These are phyloP conservation scores for Miniopterus natalensis DNA, from an alignment of 2,113 vertebrate species.

Conservation along the genomic window DNA sequence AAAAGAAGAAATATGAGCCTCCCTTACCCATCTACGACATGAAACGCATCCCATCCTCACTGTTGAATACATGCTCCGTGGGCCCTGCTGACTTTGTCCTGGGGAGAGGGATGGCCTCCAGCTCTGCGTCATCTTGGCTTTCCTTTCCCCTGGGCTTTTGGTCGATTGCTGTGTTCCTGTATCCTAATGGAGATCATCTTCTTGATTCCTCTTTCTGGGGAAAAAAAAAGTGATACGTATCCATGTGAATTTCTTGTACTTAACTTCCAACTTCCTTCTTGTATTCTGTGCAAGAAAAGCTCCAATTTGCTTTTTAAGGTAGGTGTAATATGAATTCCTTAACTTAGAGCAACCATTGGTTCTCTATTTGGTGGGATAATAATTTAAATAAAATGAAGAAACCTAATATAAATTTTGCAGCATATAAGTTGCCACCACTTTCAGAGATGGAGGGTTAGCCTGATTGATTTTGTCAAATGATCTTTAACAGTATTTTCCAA, in stretches of 20 bases:
- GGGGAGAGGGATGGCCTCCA: background rate
- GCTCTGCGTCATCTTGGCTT: background rate
- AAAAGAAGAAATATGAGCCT: background rate
- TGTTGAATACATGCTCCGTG: background rate
- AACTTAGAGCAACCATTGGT: background rate
- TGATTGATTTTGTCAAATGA: conserved; percentile 33
- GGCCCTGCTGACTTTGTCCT: background rate
- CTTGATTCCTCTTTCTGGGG: conserved; percentile 53
- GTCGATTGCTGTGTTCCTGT: background rate
- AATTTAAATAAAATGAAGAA: conserved; percentile 13
- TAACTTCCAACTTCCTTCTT: background rate
- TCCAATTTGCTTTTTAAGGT: background rate
- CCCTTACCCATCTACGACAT: background rate
- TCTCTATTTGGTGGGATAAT: conserved; percentile 21
- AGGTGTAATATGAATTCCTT: conserved; percentile 4
- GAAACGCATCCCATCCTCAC: background rate
- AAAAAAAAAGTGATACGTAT: background rate
- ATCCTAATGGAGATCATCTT: background rate
- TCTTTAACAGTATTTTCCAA: conserved; percentile 41
- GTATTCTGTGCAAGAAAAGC: background rate
- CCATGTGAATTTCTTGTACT: conserved; percentile 36
- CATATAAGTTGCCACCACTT: background rate
- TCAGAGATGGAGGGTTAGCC: background rate
- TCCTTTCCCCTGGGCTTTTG: background rate
- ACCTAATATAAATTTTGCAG: background rate